These are phyloP conservation scores for Gavia stellata DNA, from an alignment of 2,113 vertebrate genomes.

Conservation along the genomic window DNA sequence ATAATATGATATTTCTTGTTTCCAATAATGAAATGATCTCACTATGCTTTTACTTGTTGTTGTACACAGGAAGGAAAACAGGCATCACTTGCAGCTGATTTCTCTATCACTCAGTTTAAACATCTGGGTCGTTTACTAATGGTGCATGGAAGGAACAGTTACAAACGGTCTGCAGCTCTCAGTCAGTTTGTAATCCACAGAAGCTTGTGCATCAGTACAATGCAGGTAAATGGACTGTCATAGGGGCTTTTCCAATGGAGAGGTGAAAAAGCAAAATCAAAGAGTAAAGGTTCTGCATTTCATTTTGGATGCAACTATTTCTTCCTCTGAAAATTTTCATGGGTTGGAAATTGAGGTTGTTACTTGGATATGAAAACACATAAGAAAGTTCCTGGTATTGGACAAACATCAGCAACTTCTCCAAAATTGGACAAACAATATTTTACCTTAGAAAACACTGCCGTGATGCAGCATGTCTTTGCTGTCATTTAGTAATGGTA, in stretches of 20 bases:
- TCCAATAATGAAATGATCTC: not conserved
- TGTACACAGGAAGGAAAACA: conserved; percentile 90
- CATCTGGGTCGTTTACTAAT: conserved; percentile 92
- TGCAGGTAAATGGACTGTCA: conserved; percentile 81
- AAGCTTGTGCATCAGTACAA: conserved; percentile 95
- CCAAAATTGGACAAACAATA: not conserved
- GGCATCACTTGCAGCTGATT: conserved; percentile 92
- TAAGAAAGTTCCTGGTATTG: not conserved
- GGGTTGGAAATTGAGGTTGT: not conserved
- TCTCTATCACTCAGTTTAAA: conserved; percentile 97
- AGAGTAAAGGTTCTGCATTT: not conserved
- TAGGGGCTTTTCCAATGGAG: not conserved
- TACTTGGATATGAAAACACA: not conserved
- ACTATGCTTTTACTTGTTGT: not conserved
- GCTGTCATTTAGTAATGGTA: not conserved
- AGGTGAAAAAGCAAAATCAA: not conserved
- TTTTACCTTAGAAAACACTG: not conserved
- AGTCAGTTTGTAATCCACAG: conserved; percentile 99
- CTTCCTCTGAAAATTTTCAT: not conserved
- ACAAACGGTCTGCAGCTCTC: conserved; percentile 93
- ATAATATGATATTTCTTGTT: not conserved
- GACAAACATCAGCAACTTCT: not conserved
- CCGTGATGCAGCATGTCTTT: not conserved
- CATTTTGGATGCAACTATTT: not conserved
- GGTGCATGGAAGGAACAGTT: conserved; percentile 98